Conservation (phyloP, 2,888 invertebrate genomes). For the Apamea sordens region DNA sequence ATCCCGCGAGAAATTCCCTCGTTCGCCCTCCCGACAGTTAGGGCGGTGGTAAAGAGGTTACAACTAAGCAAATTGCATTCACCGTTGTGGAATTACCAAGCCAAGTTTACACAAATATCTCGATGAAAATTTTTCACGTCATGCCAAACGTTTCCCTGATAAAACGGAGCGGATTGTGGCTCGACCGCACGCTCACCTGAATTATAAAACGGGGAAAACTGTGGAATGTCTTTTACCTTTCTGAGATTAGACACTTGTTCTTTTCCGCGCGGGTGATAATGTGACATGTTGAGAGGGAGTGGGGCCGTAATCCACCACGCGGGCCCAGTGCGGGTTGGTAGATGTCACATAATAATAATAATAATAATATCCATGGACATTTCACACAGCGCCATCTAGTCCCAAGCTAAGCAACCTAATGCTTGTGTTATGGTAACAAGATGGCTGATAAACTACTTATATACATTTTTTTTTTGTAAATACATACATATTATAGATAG, state of each 20-base stretch:
- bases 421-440: too few relatives aligned
- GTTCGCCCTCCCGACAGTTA: constrained; percentile 68
- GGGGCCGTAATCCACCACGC: not conserved
- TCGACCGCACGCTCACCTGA: constrained; percentile 48
- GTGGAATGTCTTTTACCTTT: constrained; percentile 32
- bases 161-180: constrained; percentile 56
- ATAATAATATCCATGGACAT: too few relatives aligned
- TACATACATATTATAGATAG: too few relatives aligned
- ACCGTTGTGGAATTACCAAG: constrained; percentile 74
- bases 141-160: constrained; percentile 65
- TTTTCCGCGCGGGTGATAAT: constrained; percentile 1
- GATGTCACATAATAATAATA: not conserved
- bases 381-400: too few relatives aligned
- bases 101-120: constrained; percentile 73
- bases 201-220: constrained; percentile 47
- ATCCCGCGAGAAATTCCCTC: constrained; percentile 78
- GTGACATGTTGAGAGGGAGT: not conserved
- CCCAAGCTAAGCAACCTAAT: too few relatives aligned
- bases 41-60: constrained; percentile 81
- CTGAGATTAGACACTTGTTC: constrained; percentile 37
- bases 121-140: constrained; percentile 63
- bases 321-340: not conserved
- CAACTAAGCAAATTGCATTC: constrained; percentile 86
- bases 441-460: too few relatives aligned
- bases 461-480: too few relatives aligned